Evolutionary conservation across 2,113 vertebrate genomes (phyloP), one percentile per base, ranked within the genome.

Genomic region (Anas platyrhynchos): DNA sequence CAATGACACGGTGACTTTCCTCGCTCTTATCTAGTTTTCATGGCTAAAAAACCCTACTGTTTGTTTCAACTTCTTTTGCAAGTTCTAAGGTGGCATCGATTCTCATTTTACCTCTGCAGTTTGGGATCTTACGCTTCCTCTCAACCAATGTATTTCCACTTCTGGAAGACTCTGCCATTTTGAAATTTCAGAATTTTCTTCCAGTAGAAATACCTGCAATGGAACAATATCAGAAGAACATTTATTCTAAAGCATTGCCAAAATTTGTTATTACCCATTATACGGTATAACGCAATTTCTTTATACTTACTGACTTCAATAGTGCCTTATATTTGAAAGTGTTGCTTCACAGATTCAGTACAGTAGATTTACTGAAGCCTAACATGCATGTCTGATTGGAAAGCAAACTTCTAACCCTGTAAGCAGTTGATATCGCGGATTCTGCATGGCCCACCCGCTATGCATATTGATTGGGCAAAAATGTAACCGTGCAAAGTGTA

Each of bases 291-390:
- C 26, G 34, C 50, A 38, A 89, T 92, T 92, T 89, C 29, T 90
- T 69, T 61, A 1, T 67, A 62, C 84, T 89, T 92, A 86, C 84
- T 91, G 77, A 71, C n/a, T 94, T 79, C 69, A 85, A 0, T 38
- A 44, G 41, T 62, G 22, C 56, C 55, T 84, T 66, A 10, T n/a
- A 89, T 68, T 79, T 84, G 80, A 89, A 91, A 94, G 41, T 20
- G n/a, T 81, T 73, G 41, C 66, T 86, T 69, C 80, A 54, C 58
- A 50, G 36, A 32, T 65, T 76, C 44, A 27, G 80, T 43, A 38
- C 34, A 92, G 65, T 77, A 94, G 62, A 93, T 91, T 82, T 79
- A 84, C 66, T 79, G 80, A 91, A 88, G 83, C 44, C 62, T 83
- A 88, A 81, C 1, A 0, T 72, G 61, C 55, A 27, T 6, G 7